Percentiles rank a stretch among this genome's conserved stretches.
phyloP scores from a whole-genome alignment of 2,888 invertebrate genomes.

The Drosophila nigricruria region DNA sequence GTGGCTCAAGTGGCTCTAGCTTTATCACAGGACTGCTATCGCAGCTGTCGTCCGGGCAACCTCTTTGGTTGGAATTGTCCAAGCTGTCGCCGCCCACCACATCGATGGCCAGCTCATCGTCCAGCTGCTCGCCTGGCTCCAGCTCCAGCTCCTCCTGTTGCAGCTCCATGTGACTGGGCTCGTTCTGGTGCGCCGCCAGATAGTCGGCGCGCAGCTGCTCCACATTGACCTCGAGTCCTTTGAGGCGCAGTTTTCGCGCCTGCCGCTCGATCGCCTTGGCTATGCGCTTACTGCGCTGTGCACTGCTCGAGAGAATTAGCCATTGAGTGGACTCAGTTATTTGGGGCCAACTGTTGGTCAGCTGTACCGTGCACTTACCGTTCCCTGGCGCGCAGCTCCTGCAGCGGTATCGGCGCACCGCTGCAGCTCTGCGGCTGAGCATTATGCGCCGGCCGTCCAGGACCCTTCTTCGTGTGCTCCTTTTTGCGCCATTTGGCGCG shows the following conservation, averaged over 20 bases:
- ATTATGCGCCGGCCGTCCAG: constrained; percentile 98
- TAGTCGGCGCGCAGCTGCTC: constrained; percentile 93
- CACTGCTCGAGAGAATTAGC: constrained; percentile 85
- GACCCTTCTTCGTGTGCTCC: constrained; percentile 99
- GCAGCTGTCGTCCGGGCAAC: constrained; percentile 41
- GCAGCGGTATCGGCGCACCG: constrained; percentile 96
- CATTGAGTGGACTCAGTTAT: neutral
- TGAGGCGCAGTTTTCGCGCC: constrained; percentile 94
- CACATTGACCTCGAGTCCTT: constrained; percentile 93
- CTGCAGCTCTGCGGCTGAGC: constrained; percentile 98
- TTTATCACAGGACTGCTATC: constrained; percentile 57
- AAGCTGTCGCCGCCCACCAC: constrained; percentile 90
- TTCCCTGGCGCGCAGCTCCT: constrained; percentile 92
- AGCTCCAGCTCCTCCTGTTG: constrained; percentile 86
- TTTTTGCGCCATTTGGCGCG: constrained; percentile 99
- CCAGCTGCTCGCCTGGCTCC: constrained; percentile 81
- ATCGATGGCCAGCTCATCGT: constrained; percentile 91
- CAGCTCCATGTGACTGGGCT: constrained; percentile 56
- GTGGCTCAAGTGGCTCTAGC: constrained; percentile 81
- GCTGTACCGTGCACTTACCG: constrained; percentile 85
- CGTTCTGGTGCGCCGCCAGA: constrained; percentile 86
- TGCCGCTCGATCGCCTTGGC: constrained; percentile 95
- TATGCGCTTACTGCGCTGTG: constrained; percentile 94
- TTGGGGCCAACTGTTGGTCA: neutral
- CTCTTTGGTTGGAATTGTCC: constrained; percentile 58